Percentiles rank a stretch among this genome's conserved stretches.
These are phyloP conservation scores for Picus viridis DNA, from an alignment of 2,797 vertebrate genomes.

Conservation along the genomic window DNA sequence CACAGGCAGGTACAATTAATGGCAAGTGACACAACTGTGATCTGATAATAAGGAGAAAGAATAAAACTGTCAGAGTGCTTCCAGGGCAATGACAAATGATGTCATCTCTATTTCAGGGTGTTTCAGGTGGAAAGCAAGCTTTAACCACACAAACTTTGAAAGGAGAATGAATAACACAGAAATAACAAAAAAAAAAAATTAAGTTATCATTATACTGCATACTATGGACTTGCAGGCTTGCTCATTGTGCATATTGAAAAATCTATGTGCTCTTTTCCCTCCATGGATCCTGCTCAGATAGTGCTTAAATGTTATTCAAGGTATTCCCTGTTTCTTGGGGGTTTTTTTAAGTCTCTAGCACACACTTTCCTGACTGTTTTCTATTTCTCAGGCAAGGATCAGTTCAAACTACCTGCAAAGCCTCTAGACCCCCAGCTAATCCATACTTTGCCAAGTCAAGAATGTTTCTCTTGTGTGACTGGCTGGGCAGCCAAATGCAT, in stretches of 20 bases:
- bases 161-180: background rate
- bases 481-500: background rate
- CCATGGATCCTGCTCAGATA: background rate
- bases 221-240: background rate
- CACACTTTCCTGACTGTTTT: background rate
- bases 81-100: constrained; percentile 17
- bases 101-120: background rate
- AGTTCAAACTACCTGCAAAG: background rate
- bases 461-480: background rate
- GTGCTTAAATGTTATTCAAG: background rate
- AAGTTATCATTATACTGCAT: background rate
- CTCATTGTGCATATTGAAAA: background rate
- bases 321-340: background rate
- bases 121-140: constrained; percentile 3
- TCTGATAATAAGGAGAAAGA: constrained; percentile 40
- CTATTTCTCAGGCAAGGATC: background rate
- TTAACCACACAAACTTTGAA: background rate
- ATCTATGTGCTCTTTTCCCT: background rate
- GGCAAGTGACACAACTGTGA: constrained; percentile 23
- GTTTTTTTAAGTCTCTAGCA: background rate
- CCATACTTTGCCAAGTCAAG: background rate
- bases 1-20: constrained; percentile 12
- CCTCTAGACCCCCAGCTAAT: background rate
- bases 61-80: constrained; percentile 49
- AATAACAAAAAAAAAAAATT: background rate